These are phyloP conservation scores for Temnothorax curvispinosus DNA, from an alignment of 1,140 invertebrate genomes.

Conservation along the genomic window DNA sequence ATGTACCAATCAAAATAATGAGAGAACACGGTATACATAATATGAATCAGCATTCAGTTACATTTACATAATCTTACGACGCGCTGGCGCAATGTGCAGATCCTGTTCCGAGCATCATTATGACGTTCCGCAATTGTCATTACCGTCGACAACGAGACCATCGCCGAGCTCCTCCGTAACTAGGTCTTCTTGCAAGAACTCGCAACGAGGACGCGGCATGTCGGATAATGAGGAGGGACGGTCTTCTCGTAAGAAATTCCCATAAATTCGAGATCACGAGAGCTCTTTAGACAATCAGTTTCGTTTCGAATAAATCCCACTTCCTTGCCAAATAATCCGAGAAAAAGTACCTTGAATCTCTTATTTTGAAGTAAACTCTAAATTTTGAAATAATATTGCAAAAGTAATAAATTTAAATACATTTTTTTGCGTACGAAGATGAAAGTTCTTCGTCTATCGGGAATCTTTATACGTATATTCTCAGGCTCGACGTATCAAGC, in stretches of 20 bases:
- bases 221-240: constrained; percentile 74
- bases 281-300: constrained; percentile 78
- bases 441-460: background rate
- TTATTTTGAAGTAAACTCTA: background rate
- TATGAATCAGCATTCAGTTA: constrained; percentile 46
- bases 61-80: constrained; percentile 82
- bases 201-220: constrained; percentile 63
- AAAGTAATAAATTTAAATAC: background rate
- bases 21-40: background rate
- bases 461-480: background rate
- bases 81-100: constrained; percentile 88
- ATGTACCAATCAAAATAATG: constrained; percentile 19
- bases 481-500: constrained; percentile 89
- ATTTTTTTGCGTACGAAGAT: background rate
- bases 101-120: constrained; percentile 93
- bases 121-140: constrained; percentile 92
- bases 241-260: constrained; percentile 68
- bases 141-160: constrained; percentile 87
- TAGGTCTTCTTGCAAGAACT: constrained; percentile 88
- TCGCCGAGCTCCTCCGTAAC: constrained; percentile 82
- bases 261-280: constrained; percentile 86
- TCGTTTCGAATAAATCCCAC: constrained; percentile 11
- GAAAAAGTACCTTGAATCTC: background rate
- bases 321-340: background rate
- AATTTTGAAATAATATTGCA: background rate